Conservation (phyloP, 2,113 vertebrate genomes). For the Periophthalmodon schlosseri region DNA sequence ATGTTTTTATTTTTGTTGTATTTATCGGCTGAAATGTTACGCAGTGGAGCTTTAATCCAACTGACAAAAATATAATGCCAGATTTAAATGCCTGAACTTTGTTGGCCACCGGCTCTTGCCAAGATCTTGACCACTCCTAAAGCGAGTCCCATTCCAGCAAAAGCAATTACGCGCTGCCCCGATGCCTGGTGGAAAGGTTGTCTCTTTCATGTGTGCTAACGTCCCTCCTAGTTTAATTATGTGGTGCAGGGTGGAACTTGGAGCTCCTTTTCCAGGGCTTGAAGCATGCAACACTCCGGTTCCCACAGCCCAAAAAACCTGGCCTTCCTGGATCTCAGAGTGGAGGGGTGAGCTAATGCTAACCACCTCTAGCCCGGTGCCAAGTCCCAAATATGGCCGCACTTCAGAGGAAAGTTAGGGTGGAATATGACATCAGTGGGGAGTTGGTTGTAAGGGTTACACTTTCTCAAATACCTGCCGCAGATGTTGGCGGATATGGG, state of each 20-base stretch:
- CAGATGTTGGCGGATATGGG: neutral
- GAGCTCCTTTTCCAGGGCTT: constrained; percentile 55
- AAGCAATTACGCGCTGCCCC: constrained; percentile 71
- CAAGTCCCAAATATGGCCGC: constrained; percentile 63
- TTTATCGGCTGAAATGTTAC: too few relatives aligned
- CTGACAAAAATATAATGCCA: neutral
- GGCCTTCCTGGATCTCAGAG: constrained; percentile 60
- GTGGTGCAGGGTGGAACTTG: constrained; percentile 67
- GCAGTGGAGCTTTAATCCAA: neutral
- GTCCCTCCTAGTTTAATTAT: constrained; percentile 73
- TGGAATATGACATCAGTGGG: constrained; percentile 71
- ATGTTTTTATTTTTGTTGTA: too few relatives aligned
- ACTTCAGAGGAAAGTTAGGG: constrained; percentile 58
- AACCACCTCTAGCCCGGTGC: constrained; percentile 64
- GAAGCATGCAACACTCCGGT: constrained; percentile 47
- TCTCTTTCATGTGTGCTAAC: constrained; percentile 68
- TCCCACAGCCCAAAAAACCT: constrained; percentile 52
- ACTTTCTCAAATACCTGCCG: constrained; percentile 19
- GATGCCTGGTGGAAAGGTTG: constrained; percentile 64
- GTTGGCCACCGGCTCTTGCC: constrained; percentile 60
- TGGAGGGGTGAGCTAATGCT: constrained; percentile 70
- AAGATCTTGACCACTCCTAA: constrained; percentile 72
- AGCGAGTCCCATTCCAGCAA: constrained; percentile 61
- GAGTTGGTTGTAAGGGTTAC: constrained; percentile 52
- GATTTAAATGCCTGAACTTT: constrained; percentile 79